A percentile compares a stretch with the other conserved stretches of the same genome.
Evolutionary conservation across 2,888 invertebrate genomes (phyloP).

Genomic region (Drosophila monieri): DNA sequence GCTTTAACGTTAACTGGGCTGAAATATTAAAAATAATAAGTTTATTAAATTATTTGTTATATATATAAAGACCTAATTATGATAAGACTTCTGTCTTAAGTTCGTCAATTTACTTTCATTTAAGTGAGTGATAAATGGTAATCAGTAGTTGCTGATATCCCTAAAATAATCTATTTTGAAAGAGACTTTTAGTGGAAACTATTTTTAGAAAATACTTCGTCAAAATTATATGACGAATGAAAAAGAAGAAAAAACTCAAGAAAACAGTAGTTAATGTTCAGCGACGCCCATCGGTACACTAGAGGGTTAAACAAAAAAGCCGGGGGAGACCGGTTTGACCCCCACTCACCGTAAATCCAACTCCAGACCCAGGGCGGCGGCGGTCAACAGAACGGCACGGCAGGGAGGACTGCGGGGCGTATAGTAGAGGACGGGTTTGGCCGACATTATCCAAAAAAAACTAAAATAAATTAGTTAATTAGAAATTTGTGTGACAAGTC

Average conservation of each 20-base stretch:
- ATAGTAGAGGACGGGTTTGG: slow-evolving; percentile 86
- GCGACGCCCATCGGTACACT: neutral
- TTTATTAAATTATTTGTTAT: neutral
- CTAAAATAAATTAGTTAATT: slow-evolving; percentile 28
- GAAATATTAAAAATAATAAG: neutral
- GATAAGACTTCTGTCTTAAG: no score
- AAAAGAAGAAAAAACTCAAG: neutral
- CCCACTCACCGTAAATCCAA: slow-evolving; percentile 85
- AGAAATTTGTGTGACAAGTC: slow-evolving; percentile 18
- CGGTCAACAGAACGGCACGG: slow-evolving; percentile 87
- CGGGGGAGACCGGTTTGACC: slow-evolving; percentile 43
- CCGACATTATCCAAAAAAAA: slow-evolving; percentile 57
- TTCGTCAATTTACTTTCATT: no score
- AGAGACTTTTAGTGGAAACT: neutral
- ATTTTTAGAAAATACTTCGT: neutral
- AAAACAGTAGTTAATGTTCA: neutral
- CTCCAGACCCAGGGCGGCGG: slow-evolving; percentile 87
- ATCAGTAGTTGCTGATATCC: neutral
- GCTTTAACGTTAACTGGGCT: slow-evolving; percentile 80
- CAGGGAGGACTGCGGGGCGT: slow-evolving; percentile 87
- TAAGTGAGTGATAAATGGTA: neutral
- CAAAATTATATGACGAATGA: no score
- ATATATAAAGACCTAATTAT: neutral
- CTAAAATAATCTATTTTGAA: neutral
- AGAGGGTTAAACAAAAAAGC: slow-evolving; percentile 9